Base-by-base conservation (phyloP, 2,113 vertebrate genomes). In the Entomyzon cyanotis region DNA sequence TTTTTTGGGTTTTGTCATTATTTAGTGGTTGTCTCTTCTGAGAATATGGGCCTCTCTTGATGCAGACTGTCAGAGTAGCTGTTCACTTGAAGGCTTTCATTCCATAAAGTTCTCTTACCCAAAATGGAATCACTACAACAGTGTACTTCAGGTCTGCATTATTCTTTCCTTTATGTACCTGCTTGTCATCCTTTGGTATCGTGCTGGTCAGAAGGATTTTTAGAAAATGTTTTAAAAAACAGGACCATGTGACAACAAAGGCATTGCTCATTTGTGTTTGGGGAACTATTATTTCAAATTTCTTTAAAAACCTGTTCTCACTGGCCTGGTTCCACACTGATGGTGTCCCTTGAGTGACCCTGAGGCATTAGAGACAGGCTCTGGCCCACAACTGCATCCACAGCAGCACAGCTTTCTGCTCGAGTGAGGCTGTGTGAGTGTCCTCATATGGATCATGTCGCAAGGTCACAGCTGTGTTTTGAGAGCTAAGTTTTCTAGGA, bases 381-480 rank as follows among this genome's bases (percentile, higher is more conserved):
- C 20, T 64, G 64, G 50, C 46, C 50, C 56, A 53, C 56, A 21
- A 3, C 23, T 49, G 39, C 56, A 67, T 42, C 84, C 33, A 27
- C 42, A 74, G 23, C 88, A 87, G 73, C 18, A 13, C 39, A 80
- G 50, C 50, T 88, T 86, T 73, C 13, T 80, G 85, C 79, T 77
- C 1, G 0, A 63, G 28, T 69, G 89, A 67, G 83, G 88, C 18
- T 53, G 68, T 50, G 14, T 19, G 76, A 75, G 55, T 10, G 2
- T 75, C 70, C 49, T 63, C 18, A 0, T 46, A 15, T 16, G 55
- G 41, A 47, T 76, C 19, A 0, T 60, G 53, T 37, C 1, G 0
- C 69, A 28, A 31, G 83, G 88, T 87, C 25, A 2, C 75, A 87
- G 89, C 89, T 82, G 67, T 71, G 75, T 56, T 88, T 73, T 37